These are phyloP conservation scores for Glossosoma conforme DNA, from an alignment of 1,140 invertebrate species.

Conservation along the genomic window DNA sequence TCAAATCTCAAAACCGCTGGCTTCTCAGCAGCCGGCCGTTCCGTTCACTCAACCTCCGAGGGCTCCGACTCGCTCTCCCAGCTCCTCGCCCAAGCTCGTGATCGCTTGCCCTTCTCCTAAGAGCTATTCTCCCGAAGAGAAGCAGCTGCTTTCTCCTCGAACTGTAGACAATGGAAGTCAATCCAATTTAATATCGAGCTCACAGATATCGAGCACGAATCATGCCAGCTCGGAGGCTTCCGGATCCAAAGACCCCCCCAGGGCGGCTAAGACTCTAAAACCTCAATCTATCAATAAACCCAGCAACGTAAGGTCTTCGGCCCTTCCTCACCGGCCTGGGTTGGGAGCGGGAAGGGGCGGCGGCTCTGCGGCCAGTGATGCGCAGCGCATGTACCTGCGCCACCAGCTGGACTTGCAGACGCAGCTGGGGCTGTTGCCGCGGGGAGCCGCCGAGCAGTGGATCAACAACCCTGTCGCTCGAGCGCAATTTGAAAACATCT, in stretches of 20 bases:
- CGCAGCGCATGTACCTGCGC: slow-evolving; percentile 21
- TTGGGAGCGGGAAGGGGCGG: not conserved
- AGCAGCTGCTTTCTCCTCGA: slow-evolving; percentile 36
- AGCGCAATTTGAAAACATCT: slow-evolving; percentile 28
- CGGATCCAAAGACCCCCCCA: slow-evolving; percentile 38
- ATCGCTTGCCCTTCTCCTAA: slow-evolving; percentile 37
- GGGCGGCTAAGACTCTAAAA: slow-evolving; percentile 38
- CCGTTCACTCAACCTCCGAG: slow-evolving; percentile 38
- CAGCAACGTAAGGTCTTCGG: slow-evolving; percentile 33
- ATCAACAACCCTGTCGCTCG: slow-evolving; percentile 26
- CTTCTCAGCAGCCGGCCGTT: slow-evolving; percentile 24
- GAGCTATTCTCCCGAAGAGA: slow-evolving; percentile 38
- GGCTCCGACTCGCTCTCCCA: slow-evolving; percentile 47
- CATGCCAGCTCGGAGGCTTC: slow-evolving; percentile 30
- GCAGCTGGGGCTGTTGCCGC: slow-evolving; percentile 21
- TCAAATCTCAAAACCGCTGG: slow-evolving; percentile 5
- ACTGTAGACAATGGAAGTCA: slow-evolving; percentile 38
- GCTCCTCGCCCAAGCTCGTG: slow-evolving; percentile 48
- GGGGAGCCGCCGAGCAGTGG: slow-evolving; percentile 25
- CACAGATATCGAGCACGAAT: slow-evolving; percentile 42
- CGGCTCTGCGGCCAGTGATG: slow-evolving; percentile 2
- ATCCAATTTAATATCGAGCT: slow-evolving; percentile 42
- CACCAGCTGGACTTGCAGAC: slow-evolving; percentile 29
- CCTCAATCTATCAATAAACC: slow-evolving; percentile 23
- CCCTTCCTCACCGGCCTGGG: no score